Evolutionary conservation across 2,113 vertebrate species (phyloP).

Genomic region (Platysteira castanea): DNA sequence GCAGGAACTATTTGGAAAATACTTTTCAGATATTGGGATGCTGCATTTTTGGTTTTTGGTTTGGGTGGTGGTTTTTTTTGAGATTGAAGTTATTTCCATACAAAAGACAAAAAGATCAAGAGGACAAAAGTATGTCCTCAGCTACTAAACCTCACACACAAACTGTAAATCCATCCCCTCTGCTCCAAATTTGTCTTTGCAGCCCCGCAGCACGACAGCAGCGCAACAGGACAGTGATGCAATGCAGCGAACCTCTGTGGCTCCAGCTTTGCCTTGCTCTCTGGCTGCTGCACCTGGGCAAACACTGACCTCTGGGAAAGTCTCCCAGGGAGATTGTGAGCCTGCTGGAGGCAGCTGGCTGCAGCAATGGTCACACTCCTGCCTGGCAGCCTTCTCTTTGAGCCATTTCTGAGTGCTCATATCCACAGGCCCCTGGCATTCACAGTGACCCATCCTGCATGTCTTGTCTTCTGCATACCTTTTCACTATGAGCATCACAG

Average conservation of each 20-base stretch:
- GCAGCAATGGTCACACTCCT: neutral
- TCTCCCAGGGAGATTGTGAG: neutral
- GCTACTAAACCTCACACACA: neutral
- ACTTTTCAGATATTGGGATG: neutral
- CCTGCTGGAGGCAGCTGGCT: neutral
- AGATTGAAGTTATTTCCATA: neutral
- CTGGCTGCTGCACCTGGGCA: neutral
- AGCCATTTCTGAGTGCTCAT: neutral
- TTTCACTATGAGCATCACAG: neutral
- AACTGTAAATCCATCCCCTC: accelerated
- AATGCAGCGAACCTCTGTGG: neutral
- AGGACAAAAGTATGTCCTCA: neutral
- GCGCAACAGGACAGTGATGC: neutral
- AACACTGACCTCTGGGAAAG: accelerated
- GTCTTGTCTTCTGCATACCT: neutral
- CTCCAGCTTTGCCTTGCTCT: neutral
- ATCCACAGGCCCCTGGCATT: neutral
- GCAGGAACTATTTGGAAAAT: neutral
- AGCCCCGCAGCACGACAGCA: neutral
- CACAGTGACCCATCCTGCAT: neutral
- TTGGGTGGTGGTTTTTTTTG: neutral
- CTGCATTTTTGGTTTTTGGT: accelerated
- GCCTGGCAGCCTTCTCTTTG: neutral
- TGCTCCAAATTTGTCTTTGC: neutral
- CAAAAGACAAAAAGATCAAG: neutral